Percentiles rank a stretch among this genome's conserved stretches.
These are phyloP conservation scores for Morone chrysops DNA, from an alignment of 2,113 vertebrate genomes.

Conservation along the genomic window DNA sequence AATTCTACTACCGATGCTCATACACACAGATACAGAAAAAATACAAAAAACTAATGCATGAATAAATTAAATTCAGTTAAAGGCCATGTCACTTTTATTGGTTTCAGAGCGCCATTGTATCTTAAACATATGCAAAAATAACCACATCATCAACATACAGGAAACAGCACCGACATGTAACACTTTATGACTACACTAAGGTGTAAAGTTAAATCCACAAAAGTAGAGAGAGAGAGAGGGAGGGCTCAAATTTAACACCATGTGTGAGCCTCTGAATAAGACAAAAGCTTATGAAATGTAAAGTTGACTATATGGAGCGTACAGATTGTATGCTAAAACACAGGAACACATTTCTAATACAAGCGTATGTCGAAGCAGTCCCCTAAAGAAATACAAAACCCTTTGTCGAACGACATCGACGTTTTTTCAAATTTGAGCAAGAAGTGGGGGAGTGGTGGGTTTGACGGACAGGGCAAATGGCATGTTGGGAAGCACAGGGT, in stretches of 20 bases:
- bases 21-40: background rate
- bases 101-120: background rate
- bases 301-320: background rate
- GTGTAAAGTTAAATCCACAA: background rate
- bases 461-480: slow-evolving; percentile 49
- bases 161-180: background rate
- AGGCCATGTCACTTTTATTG: background rate
- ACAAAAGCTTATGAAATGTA: background rate
- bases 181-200: too few species aligned
- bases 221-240: background rate
- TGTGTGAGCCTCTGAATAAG: background rate
- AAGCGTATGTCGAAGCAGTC: background rate
- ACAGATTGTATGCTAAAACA: background rate
- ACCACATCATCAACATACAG: slow-evolving; percentile 29
- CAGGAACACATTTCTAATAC: background rate
- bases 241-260: background rate
- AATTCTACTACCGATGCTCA: slow-evolving; percentile 1
- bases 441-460: slow-evolving; percentile 1
- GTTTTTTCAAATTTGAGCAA: slow-evolving; percentile 20
- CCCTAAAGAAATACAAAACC: background rate
- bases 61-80: background rate
- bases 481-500: slow-evolving; percentile 17
- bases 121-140: background rate
- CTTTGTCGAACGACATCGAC: background rate
- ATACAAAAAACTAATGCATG: background rate